These are phyloP conservation scores for Ormyrus nitidulus DNA, from an alignment of 2,888 invertebrate genomes.

Conservation along the genomic window DNA sequence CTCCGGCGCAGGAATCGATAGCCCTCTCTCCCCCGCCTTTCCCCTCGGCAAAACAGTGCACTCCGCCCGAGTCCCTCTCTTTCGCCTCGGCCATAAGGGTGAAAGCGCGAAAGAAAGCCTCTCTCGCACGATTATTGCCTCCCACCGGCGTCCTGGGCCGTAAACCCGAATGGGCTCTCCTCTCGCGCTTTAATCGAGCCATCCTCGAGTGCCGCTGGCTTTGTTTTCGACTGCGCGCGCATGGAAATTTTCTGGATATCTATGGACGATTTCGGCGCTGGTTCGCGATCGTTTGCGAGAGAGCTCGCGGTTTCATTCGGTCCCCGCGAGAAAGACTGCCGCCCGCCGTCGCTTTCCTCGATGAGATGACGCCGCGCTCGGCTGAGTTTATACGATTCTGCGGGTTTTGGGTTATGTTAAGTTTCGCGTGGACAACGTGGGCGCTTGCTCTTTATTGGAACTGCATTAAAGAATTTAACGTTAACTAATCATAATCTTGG, in stretches of 20 bases:
- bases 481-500: no score
- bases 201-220: constrained; percentile 49
- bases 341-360: no score
- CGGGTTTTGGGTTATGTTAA: no score
- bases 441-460: no score
- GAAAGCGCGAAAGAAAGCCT: constrained; percentile 53
- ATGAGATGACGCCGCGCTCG: not conserved
- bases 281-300: constrained; percentile 14
- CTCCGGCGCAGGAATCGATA: no score
- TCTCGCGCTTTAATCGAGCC: constrained; percentile 67
- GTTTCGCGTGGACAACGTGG: no score
- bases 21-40: constrained; percentile 1
- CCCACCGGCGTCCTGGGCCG: constrained; percentile 66
- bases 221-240: constrained; percentile 7
- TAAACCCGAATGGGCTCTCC: constrained; percentile 70
- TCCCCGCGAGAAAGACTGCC: no score
- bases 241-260: constrained; percentile 19
- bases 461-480: no score
- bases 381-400: no score
- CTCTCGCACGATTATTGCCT: constrained; percentile 68
- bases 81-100: constrained; percentile 1
- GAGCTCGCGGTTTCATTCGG: constrained; percentile 10
- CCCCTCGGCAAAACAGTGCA: not conserved
- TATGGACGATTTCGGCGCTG: constrained; percentile 4
- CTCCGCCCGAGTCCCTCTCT: not conserved